phyloP scores from a whole-genome alignment of 2,888 invertebrate genomes.

The Therioaphis trifolii region DNA sequence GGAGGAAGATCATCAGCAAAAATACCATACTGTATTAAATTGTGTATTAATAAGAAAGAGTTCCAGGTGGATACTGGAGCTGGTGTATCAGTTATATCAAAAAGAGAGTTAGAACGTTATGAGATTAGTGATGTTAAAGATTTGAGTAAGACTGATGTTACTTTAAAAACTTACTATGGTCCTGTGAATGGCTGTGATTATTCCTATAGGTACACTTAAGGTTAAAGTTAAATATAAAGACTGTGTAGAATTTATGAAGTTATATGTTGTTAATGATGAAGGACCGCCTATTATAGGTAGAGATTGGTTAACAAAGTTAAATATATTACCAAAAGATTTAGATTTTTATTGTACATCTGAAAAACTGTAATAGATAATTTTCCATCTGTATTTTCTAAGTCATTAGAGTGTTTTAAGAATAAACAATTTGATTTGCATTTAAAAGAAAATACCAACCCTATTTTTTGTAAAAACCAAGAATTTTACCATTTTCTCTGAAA shows the following conservation, averaged over 20 bases:
- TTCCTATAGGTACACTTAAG: not conserved
- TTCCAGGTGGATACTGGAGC: not conserved
- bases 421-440: not conserved
- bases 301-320: too few relatives aligned
- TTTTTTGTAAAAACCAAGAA: constrained; percentile 64
- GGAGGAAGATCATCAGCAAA: too few relatives aligned
- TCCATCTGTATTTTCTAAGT: not conserved
- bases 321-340: not conserved
- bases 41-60: not conserved
- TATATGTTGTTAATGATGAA: not conserved
- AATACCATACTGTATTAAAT: not conserved
- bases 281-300: not conserved
- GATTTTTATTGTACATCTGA: not conserved
- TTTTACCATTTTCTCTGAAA: constrained; percentile 65
- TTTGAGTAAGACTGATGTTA: not conserved
- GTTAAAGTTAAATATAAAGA: not conserved
- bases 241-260: not conserved
- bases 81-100: not conserved
- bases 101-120: not conserved
- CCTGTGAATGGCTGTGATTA: not conserved
- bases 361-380: not conserved
- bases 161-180: not conserved
- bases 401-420: not conserved
- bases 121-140: not conserved
- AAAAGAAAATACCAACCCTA: not conserved